Base-by-base conservation (phyloP, 2,113 vertebrate genomes). In the Gymnogyps californianus region DNA sequence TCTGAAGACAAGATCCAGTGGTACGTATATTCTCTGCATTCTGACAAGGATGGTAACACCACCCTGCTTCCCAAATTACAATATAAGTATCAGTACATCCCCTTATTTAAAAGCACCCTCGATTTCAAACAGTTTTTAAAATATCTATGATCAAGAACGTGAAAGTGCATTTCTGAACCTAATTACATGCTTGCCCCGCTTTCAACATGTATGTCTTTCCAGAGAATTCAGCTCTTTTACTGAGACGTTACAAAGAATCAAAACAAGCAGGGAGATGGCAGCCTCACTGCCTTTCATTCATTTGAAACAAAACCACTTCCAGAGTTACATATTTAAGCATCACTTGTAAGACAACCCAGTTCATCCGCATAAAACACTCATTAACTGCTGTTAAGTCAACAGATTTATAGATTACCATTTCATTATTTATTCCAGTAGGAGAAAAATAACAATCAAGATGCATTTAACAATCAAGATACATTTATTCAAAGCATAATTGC, bases 371-470 rank as follows among this genome's bases (percentile, higher is more conserved):
- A 87, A 94, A 58, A 67, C 7, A 86, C 36, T 91, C 88, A 98
- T n/a, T 94, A 96, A 87, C 46, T 89, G 40, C 66, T 96, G 85
- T 89, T 97, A 97, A 95, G 7, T 91, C 70, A 95, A 83, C 84
- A 93, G 78, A 77, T 87, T 96, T 95, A 95, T 88, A 49, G 71
- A 94, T 69, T 85, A 97, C 72, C n/a, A 76, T 47, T 58, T 87
- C 80, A 61, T 92, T 89, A 95, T 94, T 96, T 97, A 67, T 89
- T 92, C 72, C 38, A 81, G 51, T 38, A 86, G 59, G 34, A 93
- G 59, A 97, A 96, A 95, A 94, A 90, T 84, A 97, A 87, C 89
- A 95, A 95, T 89, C 78, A 96, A 89, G 66, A 86, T 82, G 44
- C 62, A 95, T 96, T 93, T 93, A 87, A 95, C 34, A 96, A 95